phyloP scores from a whole-genome alignment of 2,888 invertebrate genomes.

The Drosophila anomalata region DNA sequence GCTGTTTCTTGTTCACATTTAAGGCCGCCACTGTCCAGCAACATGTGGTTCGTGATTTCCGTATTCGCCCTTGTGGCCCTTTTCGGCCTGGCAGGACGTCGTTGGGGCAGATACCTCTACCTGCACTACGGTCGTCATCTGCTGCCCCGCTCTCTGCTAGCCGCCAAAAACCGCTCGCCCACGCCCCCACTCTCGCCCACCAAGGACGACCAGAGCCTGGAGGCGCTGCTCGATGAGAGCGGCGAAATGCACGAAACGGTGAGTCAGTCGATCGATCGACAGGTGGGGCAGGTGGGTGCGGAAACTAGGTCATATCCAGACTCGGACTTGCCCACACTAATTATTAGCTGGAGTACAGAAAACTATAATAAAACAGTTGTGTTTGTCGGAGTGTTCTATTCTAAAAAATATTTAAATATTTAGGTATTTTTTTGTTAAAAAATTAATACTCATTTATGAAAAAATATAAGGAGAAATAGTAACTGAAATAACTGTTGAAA shows the following conservation, averaged over 20 bases:
- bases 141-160: conserved; percentile 78
- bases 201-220: conserved; percentile 81
- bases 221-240: conserved; percentile 81
- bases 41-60: conserved; percentile 81
- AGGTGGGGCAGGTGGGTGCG: not conserved
- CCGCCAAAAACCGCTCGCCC: conserved; percentile 80
- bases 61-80: conserved; percentile 66
- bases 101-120: conserved; percentile 82
- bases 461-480: too few relatives aligned
- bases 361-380: not conserved
- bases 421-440: not conserved
- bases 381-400: not conserved
- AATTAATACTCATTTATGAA: too few relatives aligned
- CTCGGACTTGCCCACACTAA: not conserved
- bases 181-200: conserved; percentile 82
- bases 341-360: too few relatives aligned
- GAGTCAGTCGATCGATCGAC: conserved; percentile 51
- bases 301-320: not conserved
- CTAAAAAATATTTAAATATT: not conserved
- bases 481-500: too few relatives aligned
- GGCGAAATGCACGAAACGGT: conserved; percentile 83
- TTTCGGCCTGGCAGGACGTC: conserved; percentile 77
- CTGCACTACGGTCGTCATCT: conserved; percentile 81
- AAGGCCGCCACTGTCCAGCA: conserved; percentile 33
- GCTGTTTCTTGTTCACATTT: not conserved